Percentiles rank a stretch among this genome's conserved stretches.
These are phyloP conservation scores for Tetragonisca angustula DNA, from an alignment of 2,888 invertebrate genomes.

Conservation along the genomic window DNA sequence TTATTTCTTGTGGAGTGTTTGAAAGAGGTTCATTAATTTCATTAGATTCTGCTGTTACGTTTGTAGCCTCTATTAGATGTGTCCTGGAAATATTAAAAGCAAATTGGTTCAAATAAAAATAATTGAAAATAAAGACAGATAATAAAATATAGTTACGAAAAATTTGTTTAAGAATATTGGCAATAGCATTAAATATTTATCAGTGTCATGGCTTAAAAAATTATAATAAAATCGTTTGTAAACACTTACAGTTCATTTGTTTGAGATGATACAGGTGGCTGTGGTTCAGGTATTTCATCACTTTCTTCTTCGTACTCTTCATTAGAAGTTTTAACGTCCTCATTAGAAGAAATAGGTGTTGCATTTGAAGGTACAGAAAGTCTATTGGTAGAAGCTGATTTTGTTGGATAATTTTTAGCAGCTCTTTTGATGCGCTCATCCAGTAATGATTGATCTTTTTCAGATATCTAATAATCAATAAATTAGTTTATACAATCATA, in stretches of 20 bases:
- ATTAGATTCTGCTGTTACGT: slow-evolving; percentile 25
- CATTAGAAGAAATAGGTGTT: slow-evolving; percentile 82
- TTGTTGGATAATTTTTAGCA: slow-evolving; percentile 87
- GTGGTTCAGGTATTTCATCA: slow-evolving; percentile 74
- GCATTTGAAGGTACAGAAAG: slow-evolving; percentile 79
- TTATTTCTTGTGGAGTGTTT: slow-evolving; percentile 38
- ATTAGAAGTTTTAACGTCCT: slow-evolving; percentile 74
- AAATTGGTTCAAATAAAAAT: slow-evolving; percentile 60
- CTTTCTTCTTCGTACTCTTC: slow-evolving; percentile 81
- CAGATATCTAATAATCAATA: slow-evolving; percentile 88
- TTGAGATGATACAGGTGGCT: slow-evolving; percentile 46
- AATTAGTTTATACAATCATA: slow-evolving; percentile 16
- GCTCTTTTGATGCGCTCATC: slow-evolving; percentile 98
- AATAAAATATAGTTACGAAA: slow-evolving; percentile 13
- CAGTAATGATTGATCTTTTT: slow-evolving; percentile 96
- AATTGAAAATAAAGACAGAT: slow-evolving; percentile 19
- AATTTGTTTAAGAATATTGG: not conserved
- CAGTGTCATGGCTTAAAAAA: not conserved
- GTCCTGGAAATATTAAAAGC: slow-evolving; percentile 64
- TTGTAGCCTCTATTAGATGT: slow-evolving; percentile 36
- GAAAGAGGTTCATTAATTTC: slow-evolving; percentile 27
- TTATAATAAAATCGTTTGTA: slow-evolving; percentile 1
- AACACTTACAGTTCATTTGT: slow-evolving; percentile 61
- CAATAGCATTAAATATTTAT: not conserved
- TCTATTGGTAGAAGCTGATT: slow-evolving; percentile 85